Conservation (phyloP, 2,113 vertebrate species). For the Syngnathus scovelli region DNA sequence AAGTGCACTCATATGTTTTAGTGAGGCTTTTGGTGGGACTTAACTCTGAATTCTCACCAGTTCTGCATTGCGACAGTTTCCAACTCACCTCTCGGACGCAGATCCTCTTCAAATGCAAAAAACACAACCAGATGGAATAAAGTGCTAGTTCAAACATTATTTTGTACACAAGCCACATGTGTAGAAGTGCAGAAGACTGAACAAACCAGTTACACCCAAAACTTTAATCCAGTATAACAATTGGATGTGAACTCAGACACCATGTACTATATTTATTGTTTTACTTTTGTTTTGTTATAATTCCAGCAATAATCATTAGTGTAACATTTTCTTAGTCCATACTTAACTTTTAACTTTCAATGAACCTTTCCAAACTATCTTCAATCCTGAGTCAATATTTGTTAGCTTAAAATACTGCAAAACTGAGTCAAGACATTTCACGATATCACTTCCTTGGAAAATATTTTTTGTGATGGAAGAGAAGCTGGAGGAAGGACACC, state of each 20-base stretch:
- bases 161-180: too few species aligned
- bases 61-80: too few species aligned
- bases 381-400: background rate
- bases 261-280: too few species aligned
- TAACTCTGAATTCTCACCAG: background rate
- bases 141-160: too few species aligned
- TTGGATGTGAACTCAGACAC: too few species aligned
- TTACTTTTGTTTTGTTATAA: background rate
- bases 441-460: conserved; percentile 1
- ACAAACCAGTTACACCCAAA: too few species aligned
- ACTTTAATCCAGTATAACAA: too few species aligned
- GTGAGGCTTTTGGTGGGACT: background rate
- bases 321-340: background rate
- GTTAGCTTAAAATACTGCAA: background rate
- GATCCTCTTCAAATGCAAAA: too few species aligned
- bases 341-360: background rate
- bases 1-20: conserved; percentile 11
- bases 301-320: background rate
- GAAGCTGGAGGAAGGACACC: conserved; percentile 4
- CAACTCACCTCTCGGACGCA: too few species aligned
- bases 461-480: background rate
- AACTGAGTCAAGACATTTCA: conserved; percentile 7
- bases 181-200: too few species aligned
- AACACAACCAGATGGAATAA: too few species aligned
- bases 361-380: conserved; percentile 2